phyloP scores from a whole-genome alignment of 2,113 vertebrate species.

The Glaucomys volans region DNA sequence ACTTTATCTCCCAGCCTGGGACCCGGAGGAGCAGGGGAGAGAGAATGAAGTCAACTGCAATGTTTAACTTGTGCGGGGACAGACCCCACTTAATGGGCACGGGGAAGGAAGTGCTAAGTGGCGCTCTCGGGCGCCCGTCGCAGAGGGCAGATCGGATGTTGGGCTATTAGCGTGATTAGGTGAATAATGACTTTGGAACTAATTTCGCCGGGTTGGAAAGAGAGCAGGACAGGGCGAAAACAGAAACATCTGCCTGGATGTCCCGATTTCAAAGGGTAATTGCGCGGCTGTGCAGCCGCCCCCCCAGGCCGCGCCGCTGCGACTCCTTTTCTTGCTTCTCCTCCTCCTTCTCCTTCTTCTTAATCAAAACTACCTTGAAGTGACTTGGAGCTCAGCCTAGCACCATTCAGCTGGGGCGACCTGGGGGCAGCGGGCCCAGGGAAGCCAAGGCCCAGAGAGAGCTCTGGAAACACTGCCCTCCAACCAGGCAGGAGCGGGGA shows the following conservation, averaged over 20 bases:
- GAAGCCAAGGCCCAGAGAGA: too few relatives aligned
- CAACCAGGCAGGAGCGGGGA: background rate
- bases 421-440: background rate
- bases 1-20: constrained; percentile 81
- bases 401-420: background rate
- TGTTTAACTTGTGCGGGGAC: constrained; percentile 85
- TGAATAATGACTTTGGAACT: constrained; percentile 86
- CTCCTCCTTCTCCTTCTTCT: background rate
- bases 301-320: background rate
- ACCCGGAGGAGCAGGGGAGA: constrained; percentile 74
- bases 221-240: constrained; percentile 86
- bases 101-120: constrained; percentile 73
- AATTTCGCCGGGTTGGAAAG: constrained; percentile 85
- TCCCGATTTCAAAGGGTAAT: constrained; percentile 86
- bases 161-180: constrained; percentile 90
- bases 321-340: background rate
- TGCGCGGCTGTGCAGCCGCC: background rate
- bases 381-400: background rate
- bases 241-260: constrained; percentile 89
- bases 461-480: background rate
- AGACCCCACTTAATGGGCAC: constrained; percentile 81
- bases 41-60: constrained; percentile 84
- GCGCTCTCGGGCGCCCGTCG: background rate
- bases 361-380: constrained; percentile 8
- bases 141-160: constrained; percentile 86